Percentiles rank a stretch among this genome's conserved stretches.
phyloP scores from a whole-genome alignment of 2,888 invertebrate genomes.

The Bellardia pandia region DNA sequence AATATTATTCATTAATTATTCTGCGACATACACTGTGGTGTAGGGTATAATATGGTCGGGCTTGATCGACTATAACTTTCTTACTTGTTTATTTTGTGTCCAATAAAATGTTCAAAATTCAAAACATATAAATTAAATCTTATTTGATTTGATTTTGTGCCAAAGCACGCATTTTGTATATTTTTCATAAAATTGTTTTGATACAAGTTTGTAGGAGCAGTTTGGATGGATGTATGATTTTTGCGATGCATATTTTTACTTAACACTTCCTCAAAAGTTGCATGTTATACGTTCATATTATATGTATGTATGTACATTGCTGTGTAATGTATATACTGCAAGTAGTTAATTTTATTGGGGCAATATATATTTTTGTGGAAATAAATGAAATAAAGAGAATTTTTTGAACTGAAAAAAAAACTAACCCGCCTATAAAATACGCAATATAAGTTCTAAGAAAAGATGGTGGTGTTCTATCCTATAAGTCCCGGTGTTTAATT shows the following conservation, averaged over 20 bases:
- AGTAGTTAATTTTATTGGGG: constrained; percentile 4
- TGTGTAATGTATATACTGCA: neutral
- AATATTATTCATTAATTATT: too few species aligned
- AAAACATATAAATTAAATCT: constrained; percentile 61
- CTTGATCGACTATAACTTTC: neutral
- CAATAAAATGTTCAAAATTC: constrained; percentile 62
- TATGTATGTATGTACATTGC: neutral
- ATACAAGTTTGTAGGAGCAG: neutral
- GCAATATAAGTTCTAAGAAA: too few species aligned
- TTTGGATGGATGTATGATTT: constrained; percentile 2
- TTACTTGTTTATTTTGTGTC: constrained; percentile 26
- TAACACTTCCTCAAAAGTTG: constrained; percentile 35
- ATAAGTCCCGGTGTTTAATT: too few species aligned
- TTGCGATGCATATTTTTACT: constrained; percentile 15
- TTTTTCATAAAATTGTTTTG: constrained; percentile 28
- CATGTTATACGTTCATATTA: constrained; percentile 22
- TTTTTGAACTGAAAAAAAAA: too few species aligned
- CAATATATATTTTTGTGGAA: neutral
- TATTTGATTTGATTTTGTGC: constrained; percentile 68
- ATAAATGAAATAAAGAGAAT: neutral
- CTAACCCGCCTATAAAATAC: too few species aligned
- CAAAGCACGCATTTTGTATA: constrained; percentile 67
- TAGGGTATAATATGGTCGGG: too few species aligned
- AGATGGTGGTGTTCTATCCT: too few species aligned
- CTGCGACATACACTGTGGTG: too few species aligned